Base-by-base conservation (phyloP, 2,797 vertebrate genomes). In the Tenualosa thibaudeaui region DNA sequence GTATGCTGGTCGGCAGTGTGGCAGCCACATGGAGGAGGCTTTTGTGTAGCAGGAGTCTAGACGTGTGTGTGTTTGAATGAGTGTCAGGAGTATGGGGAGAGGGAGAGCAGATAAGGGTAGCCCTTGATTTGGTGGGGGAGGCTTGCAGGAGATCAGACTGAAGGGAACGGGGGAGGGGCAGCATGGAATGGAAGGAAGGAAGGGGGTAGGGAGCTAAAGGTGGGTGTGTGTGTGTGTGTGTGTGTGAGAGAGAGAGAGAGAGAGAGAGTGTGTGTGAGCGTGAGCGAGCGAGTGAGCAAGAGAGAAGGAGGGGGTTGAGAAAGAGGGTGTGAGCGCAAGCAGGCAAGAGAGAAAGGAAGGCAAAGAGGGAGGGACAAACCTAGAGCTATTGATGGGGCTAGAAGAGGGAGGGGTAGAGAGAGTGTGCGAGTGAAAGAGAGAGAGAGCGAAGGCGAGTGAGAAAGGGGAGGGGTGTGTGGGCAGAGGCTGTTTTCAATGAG, bases 401-500 rank as follows among this genome's bases (percentile, higher is more conserved):
- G 90, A 93, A 88, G 92, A 92, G 92, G 93, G 92, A 89, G 89
- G 92, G 92, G 90, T 91, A 87, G 89, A 91, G 85, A 91, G 93
- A 90, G 93, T 93, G 91, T 89, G 89, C 88, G 71, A 88, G 86
- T 92, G 87, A 89, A 92, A 91, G 91, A 91, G 92, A 93, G 92
- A 90, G 86, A 40, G 86, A 82, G 86, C 10, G 65, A 13, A n/a
- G 50, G 83, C 93, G 90, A 85, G 86, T 90, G 89, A 86, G 85
- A 86, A 90, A 89, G 92, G 90, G 71, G 92, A 92, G 87, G 87
- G 93, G 93, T 86, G 92, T 86, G 94, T 94, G 93, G 93, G 94
- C 92, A 91, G 94, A 94, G 92, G 88, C 94, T 92, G 86, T 9
- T 88, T 91, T 94, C 94, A 96, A 96, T 94, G 94, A 96, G 95